These are phyloP conservation scores for Ameiurus melas DNA, from an alignment of 2,113 vertebrate genomes.

Conservation along the genomic window DNA sequence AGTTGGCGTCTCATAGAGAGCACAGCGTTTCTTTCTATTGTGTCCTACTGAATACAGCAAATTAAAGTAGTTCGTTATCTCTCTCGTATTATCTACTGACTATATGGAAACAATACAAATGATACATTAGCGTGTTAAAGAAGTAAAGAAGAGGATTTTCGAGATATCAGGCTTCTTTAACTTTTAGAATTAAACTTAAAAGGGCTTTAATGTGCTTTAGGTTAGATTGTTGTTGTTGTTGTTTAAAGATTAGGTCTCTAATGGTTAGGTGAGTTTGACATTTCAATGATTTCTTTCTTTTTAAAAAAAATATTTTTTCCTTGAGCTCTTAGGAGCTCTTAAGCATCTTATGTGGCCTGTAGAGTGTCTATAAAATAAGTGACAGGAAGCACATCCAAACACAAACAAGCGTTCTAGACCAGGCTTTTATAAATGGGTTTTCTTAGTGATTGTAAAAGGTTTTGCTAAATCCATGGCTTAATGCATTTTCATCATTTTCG, in stretches of 20 bases:
- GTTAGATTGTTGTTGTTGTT: neutral
- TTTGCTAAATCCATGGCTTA: neutral
- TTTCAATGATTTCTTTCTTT: neutral
- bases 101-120: neutral
- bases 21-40: neutral
- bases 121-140: neutral
- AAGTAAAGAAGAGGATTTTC: neutral
- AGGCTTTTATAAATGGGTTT: neutral
- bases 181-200: neutral
- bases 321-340: no score
- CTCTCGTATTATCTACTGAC: neutral
- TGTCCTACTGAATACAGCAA: constrained; percentile 4
- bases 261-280: neutral
- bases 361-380: neutral
- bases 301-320: no score
- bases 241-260: neutral
- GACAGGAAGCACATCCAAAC: neutral
- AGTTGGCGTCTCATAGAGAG: neutral
- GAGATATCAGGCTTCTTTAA: neutral
- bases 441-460: neutral
- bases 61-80: constrained; percentile 8
- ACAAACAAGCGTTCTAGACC: neutral
- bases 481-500: neutral
- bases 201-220: neutral
- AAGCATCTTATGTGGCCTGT: neutral